Conservation (phyloP, 2,888 invertebrate genomes). For the Sinodicranocentrus sp. region DNA sequence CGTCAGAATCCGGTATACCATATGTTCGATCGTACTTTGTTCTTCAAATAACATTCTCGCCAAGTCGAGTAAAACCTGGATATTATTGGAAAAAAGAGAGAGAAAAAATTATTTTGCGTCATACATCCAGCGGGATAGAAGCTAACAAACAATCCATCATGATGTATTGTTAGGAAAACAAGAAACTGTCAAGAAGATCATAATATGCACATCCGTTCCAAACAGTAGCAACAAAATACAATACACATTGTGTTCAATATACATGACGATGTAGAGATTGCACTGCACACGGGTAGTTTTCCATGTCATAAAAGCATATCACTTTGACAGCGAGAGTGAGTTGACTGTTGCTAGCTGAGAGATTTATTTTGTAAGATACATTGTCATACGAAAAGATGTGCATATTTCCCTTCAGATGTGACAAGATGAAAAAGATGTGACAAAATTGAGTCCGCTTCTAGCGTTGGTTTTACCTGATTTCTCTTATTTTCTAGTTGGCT, state of each 20-base stretch:
- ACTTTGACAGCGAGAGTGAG: no score
- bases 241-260: no score
- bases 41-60: slow-evolving; percentile 98
- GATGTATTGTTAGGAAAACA: slow-evolving; percentile 8
- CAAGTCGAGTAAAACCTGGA: slow-evolving; percentile 90
- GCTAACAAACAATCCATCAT: slow-evolving; percentile 56
- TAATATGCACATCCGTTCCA: slow-evolving; percentile 7
- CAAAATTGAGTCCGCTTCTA: no score
- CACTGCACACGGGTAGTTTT: no score
- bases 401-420: no score
- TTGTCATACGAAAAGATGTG: no score
- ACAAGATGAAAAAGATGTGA: no score
- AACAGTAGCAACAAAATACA: no score
- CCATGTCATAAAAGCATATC: no score
- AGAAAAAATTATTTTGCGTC: slow-evolving; percentile 40
- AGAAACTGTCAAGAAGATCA: slow-evolving; percentile 11
- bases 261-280: no score
- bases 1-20: slow-evolving; percentile 94
- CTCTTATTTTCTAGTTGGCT: slow-evolving; percentile 96
- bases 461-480: slow-evolving; percentile 84
- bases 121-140: slow-evolving; percentile 42
- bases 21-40: slow-evolving; percentile 96
- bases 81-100: slow-evolving; percentile 36
- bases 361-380: no score
- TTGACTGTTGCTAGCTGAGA: no score